A percentile compares a stretch with the other conserved stretches of the same genome.
Evolutionary conservation across 2,113 vertebrate genomes (phyloP).

Genomic region (Xyliphius kryptos): DNA sequence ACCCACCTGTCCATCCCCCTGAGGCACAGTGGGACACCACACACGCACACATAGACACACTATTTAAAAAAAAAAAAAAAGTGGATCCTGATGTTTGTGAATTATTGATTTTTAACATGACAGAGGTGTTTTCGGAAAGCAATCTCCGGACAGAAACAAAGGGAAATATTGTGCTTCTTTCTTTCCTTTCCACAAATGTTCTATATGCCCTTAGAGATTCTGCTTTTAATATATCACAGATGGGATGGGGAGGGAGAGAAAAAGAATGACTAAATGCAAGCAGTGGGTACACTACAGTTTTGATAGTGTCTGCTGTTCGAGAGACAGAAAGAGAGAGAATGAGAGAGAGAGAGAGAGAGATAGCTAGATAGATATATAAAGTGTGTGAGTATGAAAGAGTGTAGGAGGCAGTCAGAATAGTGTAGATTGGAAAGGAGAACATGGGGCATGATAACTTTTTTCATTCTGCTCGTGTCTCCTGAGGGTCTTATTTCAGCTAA

Average conservation of each 20-base stretch:
- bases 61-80: background rate
- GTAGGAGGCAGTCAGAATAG: no score
- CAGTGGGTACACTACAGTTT: no score
- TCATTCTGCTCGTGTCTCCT: conserved; percentile 54
- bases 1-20: conserved; percentile 54
- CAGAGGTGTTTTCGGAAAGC: conserved; percentile 49
- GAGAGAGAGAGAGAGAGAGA: conserved; percentile 28
- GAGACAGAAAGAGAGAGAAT: no score
- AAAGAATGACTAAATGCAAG: no score
- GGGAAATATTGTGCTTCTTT: no score
- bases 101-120: conserved; percentile 66
- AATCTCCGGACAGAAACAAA: conserved; percentile 42
- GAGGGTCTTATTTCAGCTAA: conserved; percentile 52
- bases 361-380: background rate
- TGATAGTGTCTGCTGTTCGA: no score
- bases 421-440: no score
- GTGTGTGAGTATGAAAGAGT: background rate
- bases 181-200: conserved; percentile 49
- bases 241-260: background rate
- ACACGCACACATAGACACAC: conserved; percentile 34
- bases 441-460: conserved; percentile 36
- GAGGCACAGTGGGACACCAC: conserved; percentile 3
- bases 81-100: conserved; percentile 49
- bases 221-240: conserved; percentile 17
- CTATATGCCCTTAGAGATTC: conserved; percentile 31